Percentiles rank a stretch among this genome's conserved stretches.
phyloP scores from a whole-genome alignment of 30 jellyfish, hydroid and myxozoan species.

The Phacellophora camtschatica region DNA sequence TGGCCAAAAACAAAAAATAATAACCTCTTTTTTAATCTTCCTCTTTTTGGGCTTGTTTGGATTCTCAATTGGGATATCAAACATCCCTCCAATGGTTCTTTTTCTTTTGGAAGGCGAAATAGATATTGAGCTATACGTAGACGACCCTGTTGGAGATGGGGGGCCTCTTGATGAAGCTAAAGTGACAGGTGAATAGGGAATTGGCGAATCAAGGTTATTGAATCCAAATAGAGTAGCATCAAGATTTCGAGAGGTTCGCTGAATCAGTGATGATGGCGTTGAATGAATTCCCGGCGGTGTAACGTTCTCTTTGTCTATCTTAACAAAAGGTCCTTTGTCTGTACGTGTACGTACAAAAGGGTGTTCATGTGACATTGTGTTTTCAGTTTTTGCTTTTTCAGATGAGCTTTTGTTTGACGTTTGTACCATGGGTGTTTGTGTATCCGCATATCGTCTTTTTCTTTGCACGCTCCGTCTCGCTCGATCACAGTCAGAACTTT shows the following conservation, averaged over 20 bases:
- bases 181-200: constrained; percentile 64
- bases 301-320: constrained; percentile 61
- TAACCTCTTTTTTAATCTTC: constrained; percentile 45
- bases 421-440: not conserved
- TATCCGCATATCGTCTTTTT: not conserved
- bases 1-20: too few species aligned
- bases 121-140: not conserved
- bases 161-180: not conserved
- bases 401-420: too few species aligned
- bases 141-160: constrained; percentile 13
- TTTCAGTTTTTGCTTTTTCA: too few species aligned
- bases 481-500: not conserved
- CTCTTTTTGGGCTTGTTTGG: constrained; percentile 42
- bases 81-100: constrained; percentile 1
- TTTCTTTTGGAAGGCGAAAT: constrained; percentile 17
- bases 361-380: not conserved
- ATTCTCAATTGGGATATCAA: constrained; percentile 47
- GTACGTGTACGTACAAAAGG: not conserved
- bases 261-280: constrained; percentile 74
- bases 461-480: not conserved
- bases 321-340: not conserved
- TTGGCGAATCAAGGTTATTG: constrained; percentile 49
- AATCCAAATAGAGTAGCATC: constrained; percentile 81
- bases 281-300: constrained; percentile 88
- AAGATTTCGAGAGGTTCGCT: constrained; percentile 45